phyloP scores from a whole-genome alignment of 2,797 vertebrate species.

The Chelmon rostratus region DNA sequence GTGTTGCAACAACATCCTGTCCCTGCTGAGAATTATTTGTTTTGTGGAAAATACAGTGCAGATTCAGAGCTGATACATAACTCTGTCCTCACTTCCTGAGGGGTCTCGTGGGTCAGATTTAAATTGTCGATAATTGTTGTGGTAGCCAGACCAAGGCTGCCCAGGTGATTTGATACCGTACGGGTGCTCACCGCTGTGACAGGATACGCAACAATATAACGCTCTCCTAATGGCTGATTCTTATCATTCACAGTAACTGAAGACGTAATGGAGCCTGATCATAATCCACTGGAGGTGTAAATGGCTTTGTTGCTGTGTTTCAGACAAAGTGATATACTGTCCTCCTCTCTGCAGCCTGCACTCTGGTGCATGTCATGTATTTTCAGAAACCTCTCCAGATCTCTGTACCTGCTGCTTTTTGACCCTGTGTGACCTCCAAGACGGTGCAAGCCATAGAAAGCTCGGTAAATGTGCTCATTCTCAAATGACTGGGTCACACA shows the following conservation, averaged over 20 bases:
- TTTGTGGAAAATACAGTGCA: constrained; percentile 63
- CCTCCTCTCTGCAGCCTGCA: constrained; percentile 27
- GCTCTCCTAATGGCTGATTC: constrained; percentile 68
- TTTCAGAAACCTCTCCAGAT: constrained; percentile 24
- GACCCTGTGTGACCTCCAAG: constrained; percentile 25
- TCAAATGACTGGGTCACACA: constrained; percentile 63
- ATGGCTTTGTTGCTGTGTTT: constrained; percentile 66
- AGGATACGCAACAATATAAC: constrained; percentile 61
- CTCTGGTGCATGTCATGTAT: constrained; percentile 35
- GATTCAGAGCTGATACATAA: constrained; percentile 57
- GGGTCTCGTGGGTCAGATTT: constrained; percentile 62
- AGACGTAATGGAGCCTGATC: constrained; percentile 65
- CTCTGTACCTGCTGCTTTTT: constrained; percentile 54
- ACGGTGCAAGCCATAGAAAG: constrained; percentile 27
- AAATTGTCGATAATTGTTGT: constrained; percentile 55
- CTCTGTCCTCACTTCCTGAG: constrained; percentile 66
- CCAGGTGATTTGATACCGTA: constrained; percentile 26
- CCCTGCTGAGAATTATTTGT: constrained; percentile 68
- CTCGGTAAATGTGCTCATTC: constrained; percentile 51
- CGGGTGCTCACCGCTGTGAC: constrained; percentile 47
- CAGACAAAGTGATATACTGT: constrained; percentile 43
- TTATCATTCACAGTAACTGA: constrained; percentile 71
- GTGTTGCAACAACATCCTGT: constrained; percentile 84
- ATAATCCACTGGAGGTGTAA: constrained; percentile 68
- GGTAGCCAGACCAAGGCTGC: constrained; percentile 16